Evolutionary conservation across 2,797 vertebrate species (phyloP).

Genomic region (Holocentrus rufus): DNA sequence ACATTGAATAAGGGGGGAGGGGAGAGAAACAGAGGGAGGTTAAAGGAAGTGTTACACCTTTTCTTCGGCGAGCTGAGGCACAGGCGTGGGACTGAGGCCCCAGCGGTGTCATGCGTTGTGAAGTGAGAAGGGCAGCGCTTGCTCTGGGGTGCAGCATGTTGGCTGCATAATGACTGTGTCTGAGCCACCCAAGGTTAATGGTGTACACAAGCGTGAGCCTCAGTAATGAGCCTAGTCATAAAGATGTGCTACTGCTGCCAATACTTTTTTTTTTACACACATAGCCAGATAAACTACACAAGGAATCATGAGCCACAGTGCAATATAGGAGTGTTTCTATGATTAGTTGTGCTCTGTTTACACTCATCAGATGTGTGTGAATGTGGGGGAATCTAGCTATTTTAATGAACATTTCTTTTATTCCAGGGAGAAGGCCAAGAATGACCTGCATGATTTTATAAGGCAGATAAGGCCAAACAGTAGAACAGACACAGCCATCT

Average conservation of each 20-base stretch:
- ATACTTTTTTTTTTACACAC: conserved; percentile 38
- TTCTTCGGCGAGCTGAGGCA: conserved; percentile 49
- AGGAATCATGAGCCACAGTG: conserved; percentile 56
- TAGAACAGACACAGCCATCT: conserved; percentile 74
- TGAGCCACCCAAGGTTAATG: conserved; percentile 84
- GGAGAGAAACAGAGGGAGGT: conserved; percentile 33
- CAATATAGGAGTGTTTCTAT: conserved; percentile 55
- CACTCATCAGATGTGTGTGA: conserved; percentile 8
- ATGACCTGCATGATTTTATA: conserved; percentile 83
- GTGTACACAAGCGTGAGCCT: conserved; percentile 75
- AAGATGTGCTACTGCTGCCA: conserved; percentile 64
- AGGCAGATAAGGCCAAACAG: conserved; percentile 74
- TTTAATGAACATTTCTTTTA: not conserved
- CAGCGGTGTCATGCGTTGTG: conserved; percentile 71
- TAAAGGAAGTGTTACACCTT: conserved; percentile 26
- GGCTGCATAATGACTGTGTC: conserved; percentile 78
- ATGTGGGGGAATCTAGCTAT: not conserved
- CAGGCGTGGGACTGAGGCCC: conserved; percentile 51
- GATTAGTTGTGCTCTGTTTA: conserved; percentile 46
- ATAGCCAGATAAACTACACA: conserved; percentile 54
- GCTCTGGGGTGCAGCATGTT: conserved; percentile 78
- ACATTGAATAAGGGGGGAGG: conserved; percentile 52
- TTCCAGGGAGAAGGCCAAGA: conserved; percentile 84
- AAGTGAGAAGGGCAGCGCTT: conserved; percentile 79
- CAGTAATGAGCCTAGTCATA: conserved; percentile 76